Base-by-base conservation (phyloP, 2,888 invertebrate species). In the Euphydryas editha region DNA sequence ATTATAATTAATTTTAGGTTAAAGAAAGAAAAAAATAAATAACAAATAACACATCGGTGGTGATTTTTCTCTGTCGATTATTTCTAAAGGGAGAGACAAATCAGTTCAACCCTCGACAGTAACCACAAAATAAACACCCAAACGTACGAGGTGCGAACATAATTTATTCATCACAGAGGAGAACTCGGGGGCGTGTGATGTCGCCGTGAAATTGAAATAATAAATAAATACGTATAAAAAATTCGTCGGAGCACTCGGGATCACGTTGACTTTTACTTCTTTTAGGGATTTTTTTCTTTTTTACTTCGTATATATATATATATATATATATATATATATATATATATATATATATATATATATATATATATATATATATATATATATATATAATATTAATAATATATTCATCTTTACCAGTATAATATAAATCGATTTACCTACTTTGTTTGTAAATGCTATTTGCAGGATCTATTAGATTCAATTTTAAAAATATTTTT, bases 131-230 rank as follows among this genome's bases (percentile, higher is more conserved):
- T 79, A 86, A 86, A 86, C 80, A 81, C 72, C 74, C 73, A 76
- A 80, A 81, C 80, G 78, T 57, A 81, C 82, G 82, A 88, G 85
- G 88, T 89, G 89, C 72, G 81, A 82, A 81, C 81, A 88, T 92
- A 81, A 90, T 87, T 90, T 90, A 91, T 91, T 90, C 92, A 89
- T 78, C 73, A 82, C 81, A 81, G 83, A 84, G 81, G 83, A 78
- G 83, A 83, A 80, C 75, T 76, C 78, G 78, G 71, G 78, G 80
- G 77, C 77, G 80, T 71, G 80, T 76, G 80, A 78, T 79, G 77
- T 75, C 73, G 73, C 76, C 89, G 88, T 89, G 86, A 90, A 90
- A 91, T 89, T 87, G 90, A 90, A 90, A 87, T 82, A 85, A 85
- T 78, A 79, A 78, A 79, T 76, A 81, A 80, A 84, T 74, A 82